These are phyloP conservation scores for Dendroctonus valens DNA, from an alignment of 1,140 invertebrate species.

Conservation along the genomic window DNA sequence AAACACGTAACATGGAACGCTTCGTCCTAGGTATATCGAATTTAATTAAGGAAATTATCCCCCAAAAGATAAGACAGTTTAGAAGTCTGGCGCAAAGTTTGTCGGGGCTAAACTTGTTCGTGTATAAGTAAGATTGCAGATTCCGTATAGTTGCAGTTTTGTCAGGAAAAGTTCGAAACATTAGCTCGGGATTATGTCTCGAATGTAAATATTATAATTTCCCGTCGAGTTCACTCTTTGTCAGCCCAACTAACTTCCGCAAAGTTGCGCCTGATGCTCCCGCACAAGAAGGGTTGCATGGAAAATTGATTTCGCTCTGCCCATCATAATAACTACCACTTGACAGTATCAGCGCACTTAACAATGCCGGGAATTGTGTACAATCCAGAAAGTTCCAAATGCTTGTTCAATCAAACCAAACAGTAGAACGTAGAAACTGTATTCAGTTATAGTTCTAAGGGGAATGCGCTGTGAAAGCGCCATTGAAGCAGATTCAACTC, in stretches of 20 bases:
- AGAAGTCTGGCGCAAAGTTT: conserved; percentile 25
- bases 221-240: conserved; percentile 8
- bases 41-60: conserved; percentile 30
- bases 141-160: conserved; percentile 24
- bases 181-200: conserved; percentile 21
- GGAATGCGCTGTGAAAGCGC: no score
- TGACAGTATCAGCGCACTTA: no score
- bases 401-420: no score
- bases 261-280: background rate
- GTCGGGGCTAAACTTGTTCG: conserved; percentile 19
- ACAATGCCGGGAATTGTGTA: no score
- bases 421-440: no score
- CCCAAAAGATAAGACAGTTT: conserved; percentile 25
- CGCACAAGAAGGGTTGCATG: no score
- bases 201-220: conserved; percentile 30
- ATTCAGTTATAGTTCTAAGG: no score
- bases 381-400: no score
- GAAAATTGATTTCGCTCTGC: no score
- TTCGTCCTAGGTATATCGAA: conserved; percentile 24
- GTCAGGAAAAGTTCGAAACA: conserved; percentile 29
- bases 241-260: background rate
- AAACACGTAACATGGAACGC: conserved; percentile 18
- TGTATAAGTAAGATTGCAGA: conserved; percentile 28
- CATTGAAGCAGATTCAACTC: no score
- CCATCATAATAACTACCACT: no score